Evolutionary conservation across 2,797 vertebrate species (phyloP).

Genomic region (Scolopax rusticola): DNA sequence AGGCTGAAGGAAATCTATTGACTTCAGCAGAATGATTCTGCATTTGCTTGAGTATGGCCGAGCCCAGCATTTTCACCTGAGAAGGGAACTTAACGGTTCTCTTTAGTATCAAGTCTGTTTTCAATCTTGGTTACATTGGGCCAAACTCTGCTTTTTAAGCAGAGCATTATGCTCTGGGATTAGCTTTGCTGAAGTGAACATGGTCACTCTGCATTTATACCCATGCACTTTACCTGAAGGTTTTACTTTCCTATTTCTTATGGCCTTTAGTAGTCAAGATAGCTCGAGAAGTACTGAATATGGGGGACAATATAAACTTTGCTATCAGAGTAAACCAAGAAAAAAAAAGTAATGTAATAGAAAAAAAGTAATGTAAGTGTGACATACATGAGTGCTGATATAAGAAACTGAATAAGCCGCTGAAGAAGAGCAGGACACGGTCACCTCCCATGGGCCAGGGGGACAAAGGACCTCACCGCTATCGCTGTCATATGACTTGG

Average conservation of each 20-base stretch:
- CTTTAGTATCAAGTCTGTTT: background rate
- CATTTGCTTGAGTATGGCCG: background rate
- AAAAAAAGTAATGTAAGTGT: conserved; percentile 49
- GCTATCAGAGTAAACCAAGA: conserved; percentile 16
- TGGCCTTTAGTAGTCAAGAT: conserved; percentile 1
- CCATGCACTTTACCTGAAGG: background rate
- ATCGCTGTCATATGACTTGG: background rate
- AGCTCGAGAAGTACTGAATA: background rate
- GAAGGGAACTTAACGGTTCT: background rate
- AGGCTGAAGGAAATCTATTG: background rate
- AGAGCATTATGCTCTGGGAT: background rate
- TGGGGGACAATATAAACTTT: conserved; percentile 40
- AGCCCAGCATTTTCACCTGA: background rate
- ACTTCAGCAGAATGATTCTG: background rate
- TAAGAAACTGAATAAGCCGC: conserved; percentile 44
- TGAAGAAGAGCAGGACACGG: conserved; percentile 40
- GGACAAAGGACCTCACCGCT: conserved; percentile 26
- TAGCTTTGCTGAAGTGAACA: background rate
- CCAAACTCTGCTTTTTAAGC: background rate
- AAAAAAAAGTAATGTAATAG: conserved; percentile 6
- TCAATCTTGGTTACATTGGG: background rate
- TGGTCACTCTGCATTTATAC: background rate
- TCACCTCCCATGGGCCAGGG: background rate
- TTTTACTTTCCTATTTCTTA: conserved; percentile 31
- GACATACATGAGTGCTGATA: conserved; percentile 50